These are phyloP conservation scores for Abscondita cerata DNA, from an alignment of 2,888 invertebrate species.

Conservation along the genomic window DNA sequence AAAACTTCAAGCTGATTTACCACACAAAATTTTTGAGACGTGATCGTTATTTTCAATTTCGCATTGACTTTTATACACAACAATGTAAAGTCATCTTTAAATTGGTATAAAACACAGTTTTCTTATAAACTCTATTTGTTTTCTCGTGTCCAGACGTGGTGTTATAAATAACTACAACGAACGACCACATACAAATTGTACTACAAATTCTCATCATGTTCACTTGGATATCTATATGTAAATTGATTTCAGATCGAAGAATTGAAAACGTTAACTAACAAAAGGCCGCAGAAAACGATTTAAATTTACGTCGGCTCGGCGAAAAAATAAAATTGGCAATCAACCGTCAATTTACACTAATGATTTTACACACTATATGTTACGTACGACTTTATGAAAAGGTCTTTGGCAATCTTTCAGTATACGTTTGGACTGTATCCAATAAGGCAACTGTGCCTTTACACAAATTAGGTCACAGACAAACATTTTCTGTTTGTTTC, in stretches of 20 bases:
- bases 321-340: conserved; percentile 8
- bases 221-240: not conserved
- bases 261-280: no score
- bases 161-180: not conserved
- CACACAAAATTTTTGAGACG: no score
- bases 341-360: conserved; percentile 15
- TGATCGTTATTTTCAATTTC: no score
- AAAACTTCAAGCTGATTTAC: no score
- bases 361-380: not conserved
- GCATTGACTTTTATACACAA: no score
- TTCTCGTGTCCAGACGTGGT: no score
- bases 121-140: no score
- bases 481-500: conserved; percentile 11
- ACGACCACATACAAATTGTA: not conserved
- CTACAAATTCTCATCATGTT: conserved; percentile 8
- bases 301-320: not conserved
- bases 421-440: conserved; percentile 15
- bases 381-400: conserved; percentile 18
- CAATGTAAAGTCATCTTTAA: no score
- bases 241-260: no score
- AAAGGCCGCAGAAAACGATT: not conserved
- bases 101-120: no score
- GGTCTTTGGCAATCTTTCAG: conserved; percentile 23
- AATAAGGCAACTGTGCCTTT: conserved; percentile 28
- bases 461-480: conserved; percentile 23